Base-by-base conservation (phyloP, 2,888 invertebrate genomes). In the Meiosimyza platycephala region DNA sequence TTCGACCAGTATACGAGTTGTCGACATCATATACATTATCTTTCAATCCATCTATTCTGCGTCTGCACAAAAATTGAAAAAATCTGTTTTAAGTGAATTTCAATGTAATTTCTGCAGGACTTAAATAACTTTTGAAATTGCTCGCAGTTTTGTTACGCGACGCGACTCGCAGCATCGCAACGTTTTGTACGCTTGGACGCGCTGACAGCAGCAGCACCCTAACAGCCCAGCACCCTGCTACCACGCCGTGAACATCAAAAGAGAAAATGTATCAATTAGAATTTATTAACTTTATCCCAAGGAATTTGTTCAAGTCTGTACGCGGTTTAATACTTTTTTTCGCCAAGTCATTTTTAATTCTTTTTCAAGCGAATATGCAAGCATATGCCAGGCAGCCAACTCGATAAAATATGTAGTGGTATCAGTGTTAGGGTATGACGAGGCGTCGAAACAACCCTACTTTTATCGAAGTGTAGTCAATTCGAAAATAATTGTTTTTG, bases 401-500 rank as follows among this genome's bases (percentile, higher is more conserved):
- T 40, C 40, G 40, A 9, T 6, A 40, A 40, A 40, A 40, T 1
- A 40, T 9, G 28, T 28, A 6, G 9, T 9, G 40, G 40, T 9
- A 40, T 40, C 40, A 40, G 4, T 9, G 40, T 9, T 2, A 40
- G 9, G 6, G 40, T 6, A 9, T 40, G 6, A 9, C 40, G 40
- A 9, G 40, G 40, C 40, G 9, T 15, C 16, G 62, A 33, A 16
- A 13, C 54, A 13, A 40, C 40, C 22, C 22, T 62, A 47, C 50
- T 16, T 40, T 55, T 33, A 59, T 57, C 74, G 67, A 71, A 73
- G 73, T 75, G 62, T 63, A 75, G 72, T 72, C 75, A 75, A 75
- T 75, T 75, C 74, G 75, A 74, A 75, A 74, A 75, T 75, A 75
- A 75, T 75, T 75, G 75, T 74, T 75, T 75, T 66, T 74, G 75